Evolutionary conservation across 2,113 vertebrate species (phyloP), one percentile per base, ranked within the genome.

Genomic region (Trematocara marginatum): DNA sequence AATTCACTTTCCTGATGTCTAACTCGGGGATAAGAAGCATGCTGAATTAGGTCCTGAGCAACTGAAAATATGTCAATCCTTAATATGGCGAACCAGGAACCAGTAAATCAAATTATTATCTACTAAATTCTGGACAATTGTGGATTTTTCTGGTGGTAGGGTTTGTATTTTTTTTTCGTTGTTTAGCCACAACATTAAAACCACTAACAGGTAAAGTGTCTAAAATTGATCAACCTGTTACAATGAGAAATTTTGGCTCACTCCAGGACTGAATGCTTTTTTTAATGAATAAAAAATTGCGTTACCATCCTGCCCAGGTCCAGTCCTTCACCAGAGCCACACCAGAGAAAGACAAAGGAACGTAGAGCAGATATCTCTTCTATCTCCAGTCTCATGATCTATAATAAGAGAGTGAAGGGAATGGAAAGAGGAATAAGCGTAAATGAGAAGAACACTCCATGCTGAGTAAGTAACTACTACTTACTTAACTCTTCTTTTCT

Each of bases 311-410:
- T 97, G 66, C 99, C 98, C 31, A 99, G 96, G 94, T 99, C 99
- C 92, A 99, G 93, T 31, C 98, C 98, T 90, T 99, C 99, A 20
- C 98, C 98, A 16, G 98, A 99, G 53, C 99, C 98, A 6, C 99
- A 99, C 99, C 99, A 99, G 1, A 99, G 97, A 84, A 99, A 99
- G 69, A 99, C 97, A 90, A 99, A 99, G 10, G 99, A 98, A 49
- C 98, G 97, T 4, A 97, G 94, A 6, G 97, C 97, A 16, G 99
- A 98, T 23, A 99, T 98, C 94, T 99, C 98, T 94, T 99, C 99
- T n/a, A 99, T 99, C 94, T 99, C 98, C 92, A 99, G 87, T 92
- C 99, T 99, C 98, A 99, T 99, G 74, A 99, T 99, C 99, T 99
- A 84, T 16, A 92, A 47, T 1, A 56, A 16, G 5, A 69, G 8